These are phyloP conservation scores for Zaprionus camerounensis DNA, from an alignment of 1,140 invertebrate genomes.

Conservation along the genomic window DNA sequence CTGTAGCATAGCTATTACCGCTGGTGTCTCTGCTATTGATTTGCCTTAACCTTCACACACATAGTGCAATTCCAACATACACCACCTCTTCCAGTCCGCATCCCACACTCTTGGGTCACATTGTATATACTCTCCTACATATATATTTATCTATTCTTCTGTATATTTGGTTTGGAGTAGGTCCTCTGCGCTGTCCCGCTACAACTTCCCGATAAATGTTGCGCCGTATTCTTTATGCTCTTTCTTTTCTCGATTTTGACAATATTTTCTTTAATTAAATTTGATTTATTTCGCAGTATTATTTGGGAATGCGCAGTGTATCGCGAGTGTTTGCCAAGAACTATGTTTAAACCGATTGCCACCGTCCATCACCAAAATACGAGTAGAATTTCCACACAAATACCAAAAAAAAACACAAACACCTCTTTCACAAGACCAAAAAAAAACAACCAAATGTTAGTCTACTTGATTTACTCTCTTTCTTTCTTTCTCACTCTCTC, in stretches of 20 bases:
- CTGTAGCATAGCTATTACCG: conserved; percentile 13
- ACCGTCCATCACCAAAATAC: conserved; percentile 65
- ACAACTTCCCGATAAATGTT: conserved; percentile 39
- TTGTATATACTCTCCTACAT: conserved; percentile 18
- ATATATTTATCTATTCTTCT: conserved; percentile 7
- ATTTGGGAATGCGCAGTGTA: conserved; percentile 79
- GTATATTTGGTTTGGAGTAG: conserved; percentile 43
- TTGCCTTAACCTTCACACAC: conserved; percentile 37
- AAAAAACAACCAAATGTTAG: conserved; percentile 56
- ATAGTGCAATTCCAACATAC: conserved; percentile 36
- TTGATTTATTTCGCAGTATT: conserved; percentile 80
- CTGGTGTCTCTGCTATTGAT: conserved; percentile 20
- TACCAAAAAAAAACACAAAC: conserved; percentile 40
- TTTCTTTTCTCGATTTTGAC: conserved; percentile 48
- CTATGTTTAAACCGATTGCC: conserved; percentile 64
- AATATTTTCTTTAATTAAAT: conserved; percentile 70
- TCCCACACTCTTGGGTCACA: conserved; percentile 25
- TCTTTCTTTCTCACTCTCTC: conserved; percentile 16
- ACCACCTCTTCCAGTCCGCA: conserved; percentile 34
- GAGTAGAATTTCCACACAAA: conserved; percentile 61
- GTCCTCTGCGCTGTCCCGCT: conserved; percentile 46
- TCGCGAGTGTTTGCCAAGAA: conserved; percentile 78
- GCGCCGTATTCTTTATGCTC: conserved; percentile 40
- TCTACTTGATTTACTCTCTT: conserved; percentile 26
- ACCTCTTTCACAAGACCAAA: conserved; percentile 43